phyloP scores from a whole-genome alignment of 1,140 invertebrate species.

The Brachionus asplanchnoidis region DNA sequence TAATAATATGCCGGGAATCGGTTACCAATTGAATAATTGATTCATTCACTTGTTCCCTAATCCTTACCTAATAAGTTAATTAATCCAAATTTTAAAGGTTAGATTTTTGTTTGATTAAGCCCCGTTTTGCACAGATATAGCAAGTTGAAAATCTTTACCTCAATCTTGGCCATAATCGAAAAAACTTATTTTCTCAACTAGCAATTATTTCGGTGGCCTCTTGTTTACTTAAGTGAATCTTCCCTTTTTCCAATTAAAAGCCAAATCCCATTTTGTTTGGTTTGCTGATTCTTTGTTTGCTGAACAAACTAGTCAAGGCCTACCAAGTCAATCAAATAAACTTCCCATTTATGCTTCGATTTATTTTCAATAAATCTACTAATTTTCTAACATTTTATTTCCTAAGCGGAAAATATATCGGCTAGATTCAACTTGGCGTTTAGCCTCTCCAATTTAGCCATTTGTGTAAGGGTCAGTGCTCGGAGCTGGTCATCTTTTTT shows the following conservation, averaged over 20 bases:
- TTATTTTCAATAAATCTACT: background rate
- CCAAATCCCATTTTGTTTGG: background rate
- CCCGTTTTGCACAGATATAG: background rate
- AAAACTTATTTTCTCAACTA: background rate
- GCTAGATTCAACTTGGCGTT: background rate
- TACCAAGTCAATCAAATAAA: background rate
- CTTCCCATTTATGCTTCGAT: background rate
- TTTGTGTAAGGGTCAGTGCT: background rate
- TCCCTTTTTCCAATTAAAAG: background rate
- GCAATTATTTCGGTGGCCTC: background rate
- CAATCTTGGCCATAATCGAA: background rate
- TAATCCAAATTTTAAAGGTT: conserved; percentile 8
- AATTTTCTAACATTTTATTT: background rate
- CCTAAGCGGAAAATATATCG: background rate
- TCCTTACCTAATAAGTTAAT: conserved; percentile 37
- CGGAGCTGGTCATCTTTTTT: no score
- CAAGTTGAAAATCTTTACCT: background rate
- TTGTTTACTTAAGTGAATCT: background rate
- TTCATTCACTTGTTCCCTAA: conserved; percentile 27
- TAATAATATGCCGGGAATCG: background rate
- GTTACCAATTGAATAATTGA: conserved; percentile 1
- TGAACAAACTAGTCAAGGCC: background rate
- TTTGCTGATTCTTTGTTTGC: background rate
- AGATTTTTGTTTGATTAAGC: background rate
- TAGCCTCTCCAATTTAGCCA: background rate